Evolutionary conservation across 1,140 invertebrate species (phyloP).

Genomic region (Polyergus mexicanus): DNA sequence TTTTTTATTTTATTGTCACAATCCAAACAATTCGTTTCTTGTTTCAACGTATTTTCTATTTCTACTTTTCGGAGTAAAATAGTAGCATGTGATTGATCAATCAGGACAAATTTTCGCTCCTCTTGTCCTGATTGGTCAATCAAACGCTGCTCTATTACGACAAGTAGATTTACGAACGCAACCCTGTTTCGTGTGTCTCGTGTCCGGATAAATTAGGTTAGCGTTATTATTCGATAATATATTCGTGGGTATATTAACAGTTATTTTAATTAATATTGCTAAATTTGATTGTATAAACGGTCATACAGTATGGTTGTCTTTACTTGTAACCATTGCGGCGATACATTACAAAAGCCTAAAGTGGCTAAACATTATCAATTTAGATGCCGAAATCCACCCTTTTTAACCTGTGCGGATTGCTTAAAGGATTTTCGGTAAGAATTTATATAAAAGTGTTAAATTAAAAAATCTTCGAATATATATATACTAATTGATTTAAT

Average conservation of each 20-base stretch:
- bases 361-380: constrained; percentile 96
- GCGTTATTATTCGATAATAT: not conserved
- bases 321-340: constrained; percentile 96
- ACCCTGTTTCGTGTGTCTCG: not conserved
- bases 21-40: no score
- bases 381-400: constrained; percentile 88
- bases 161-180: no score
- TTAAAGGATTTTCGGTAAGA: constrained; percentile 94
- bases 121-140: no score
- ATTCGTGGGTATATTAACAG: not conserved
- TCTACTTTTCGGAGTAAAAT: no score
- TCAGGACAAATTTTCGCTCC: no score
- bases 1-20: no score
- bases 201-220: not conserved
- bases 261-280: not conserved
- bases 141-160: no score
- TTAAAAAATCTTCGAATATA: no score
- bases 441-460: not conserved
- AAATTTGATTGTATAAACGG: not conserved
- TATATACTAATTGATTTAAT: no score
- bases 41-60: no score
- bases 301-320: constrained; percentile 93
- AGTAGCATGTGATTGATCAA: no score
- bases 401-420: constrained; percentile 96
- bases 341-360: constrained; percentile 95